phyloP scores from a whole-genome alignment of 2,888 invertebrate genomes.

The Trissolcus brochymenae region DNA sequence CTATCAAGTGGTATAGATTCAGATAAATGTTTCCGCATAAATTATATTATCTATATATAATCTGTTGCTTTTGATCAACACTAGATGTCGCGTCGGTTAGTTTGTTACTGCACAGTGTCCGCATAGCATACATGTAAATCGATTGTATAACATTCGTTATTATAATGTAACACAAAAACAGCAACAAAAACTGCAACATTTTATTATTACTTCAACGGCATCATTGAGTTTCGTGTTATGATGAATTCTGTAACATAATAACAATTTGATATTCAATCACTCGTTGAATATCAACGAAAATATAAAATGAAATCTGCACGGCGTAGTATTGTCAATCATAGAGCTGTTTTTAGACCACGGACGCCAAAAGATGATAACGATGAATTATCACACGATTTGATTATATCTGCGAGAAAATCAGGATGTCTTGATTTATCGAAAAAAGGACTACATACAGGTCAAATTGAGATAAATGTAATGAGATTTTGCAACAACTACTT shows the following conservation, averaged over 20 bases:
- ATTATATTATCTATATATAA: no score
- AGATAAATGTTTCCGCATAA: no score
- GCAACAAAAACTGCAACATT: no score
- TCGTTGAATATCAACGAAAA: not conserved
- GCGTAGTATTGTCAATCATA: slow-evolving; percentile 40
- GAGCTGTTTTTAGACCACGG: slow-evolving; percentile 83
- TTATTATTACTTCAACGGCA: no score
- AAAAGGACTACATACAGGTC: slow-evolving; percentile 85
- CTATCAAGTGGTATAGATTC: no score
- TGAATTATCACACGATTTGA: slow-evolving; percentile 82
- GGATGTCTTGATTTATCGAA: slow-evolving; percentile 89
- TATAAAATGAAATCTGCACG: slow-evolving; percentile 35
- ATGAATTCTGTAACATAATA: no score
- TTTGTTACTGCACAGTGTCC: no score
- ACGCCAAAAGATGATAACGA: slow-evolving; percentile 84
- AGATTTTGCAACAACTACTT: not conserved
- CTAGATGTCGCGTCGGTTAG: no score
- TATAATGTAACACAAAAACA: not conserved
- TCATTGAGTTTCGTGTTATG: no score
- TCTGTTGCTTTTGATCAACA: no score
- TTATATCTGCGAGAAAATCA: slow-evolving; percentile 88
- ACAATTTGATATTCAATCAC: no score
- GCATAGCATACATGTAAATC: no score
- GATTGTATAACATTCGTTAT: not conserved
- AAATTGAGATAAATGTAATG: slow-evolving; percentile 22